Base-by-base conservation (phyloP, 2,113 vertebrate genomes). In the Larimichthys polyactis region DNA sequence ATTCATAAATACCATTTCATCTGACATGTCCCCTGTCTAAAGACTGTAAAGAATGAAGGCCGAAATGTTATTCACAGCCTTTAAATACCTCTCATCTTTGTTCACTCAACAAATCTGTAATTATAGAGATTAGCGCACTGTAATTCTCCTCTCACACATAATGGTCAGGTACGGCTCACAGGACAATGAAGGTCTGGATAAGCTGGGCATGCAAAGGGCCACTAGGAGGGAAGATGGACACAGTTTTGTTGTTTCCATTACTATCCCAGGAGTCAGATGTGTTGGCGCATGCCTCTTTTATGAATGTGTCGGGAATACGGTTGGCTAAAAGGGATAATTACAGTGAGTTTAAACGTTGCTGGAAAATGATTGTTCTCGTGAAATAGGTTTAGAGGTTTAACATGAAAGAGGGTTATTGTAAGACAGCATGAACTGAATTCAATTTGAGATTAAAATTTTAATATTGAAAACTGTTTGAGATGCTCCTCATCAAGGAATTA, bases 121-220 rank as follows among this genome's bases (percentile, higher is more conserved):
- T 92, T 74, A 81, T 27, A 86, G 67, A 54, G 40, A 71, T 75
- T 48, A 86, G 55, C 44, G 14, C 24, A 8, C 22, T 16, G 60
- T 65, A 73, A 60, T 87, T 55, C 29, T 78, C 8, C 40, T 40
- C 32, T 60, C 57, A 52, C 60, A 67, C 22, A 64, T 78, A 74
- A 78, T 89, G 43, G 78, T 19, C 52, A 82, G 66, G 71, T 83
- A 55, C 20, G 49, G 64, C 27, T 24, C 43, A 27, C 54, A 32
- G 1, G 29, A 52, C 76, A 85, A 64, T 20, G 7, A 68, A 83
- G 74, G 59, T 40, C 20, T 15, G 11, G 43, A 22, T 71, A 46
- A 68, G 44, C 60, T 22, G 0, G 49, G 16, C 60, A 43, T 40
- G 48, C 55, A 51, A 4, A 62, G 12, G 29, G 44, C 52, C 68